Conservation (phyloP, 2,797 vertebrate species). For the Lepilemur septentrionalis region DNA sequence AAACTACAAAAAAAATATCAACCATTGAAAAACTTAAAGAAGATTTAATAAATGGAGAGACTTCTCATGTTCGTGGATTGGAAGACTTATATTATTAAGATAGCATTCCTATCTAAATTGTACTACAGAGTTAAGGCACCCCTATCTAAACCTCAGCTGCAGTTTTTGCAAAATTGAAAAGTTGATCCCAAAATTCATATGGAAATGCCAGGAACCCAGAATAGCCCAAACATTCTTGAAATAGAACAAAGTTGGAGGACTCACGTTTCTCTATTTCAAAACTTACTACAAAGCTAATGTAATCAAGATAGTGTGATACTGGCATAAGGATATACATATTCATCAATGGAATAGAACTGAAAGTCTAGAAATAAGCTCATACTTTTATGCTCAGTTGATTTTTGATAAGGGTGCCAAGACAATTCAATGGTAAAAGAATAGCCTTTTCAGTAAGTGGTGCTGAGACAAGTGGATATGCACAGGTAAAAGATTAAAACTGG, state of each 20-base stretch:
- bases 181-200: conserved; percentile 51
- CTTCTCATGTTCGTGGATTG: not conserved
- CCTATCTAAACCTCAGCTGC: not conserved
- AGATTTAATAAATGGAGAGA: not conserved
- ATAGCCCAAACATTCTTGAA: conserved; percentile 50
- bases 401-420: conserved; percentile 46
- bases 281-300: conserved; percentile 50
- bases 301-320: conserved; percentile 41
- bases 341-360: conserved; percentile 26
- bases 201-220: conserved; percentile 54
- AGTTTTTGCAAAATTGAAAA: conserved; percentile 19
- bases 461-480: not conserved
- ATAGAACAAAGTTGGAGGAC: conserved; percentile 47
- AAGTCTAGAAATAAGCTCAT: conserved; percentile 55
- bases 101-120: not conserved
- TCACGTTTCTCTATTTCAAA: conserved; percentile 55
- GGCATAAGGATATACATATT: conserved; percentile 68
- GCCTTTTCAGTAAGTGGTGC: conserved; percentile 26
- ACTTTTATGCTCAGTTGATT: conserved; percentile 37
- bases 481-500: not conserved
- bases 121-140: not conserved
- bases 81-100: not conserved
- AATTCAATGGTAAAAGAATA: not conserved
- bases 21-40: not conserved
- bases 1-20: not conserved